These are phyloP conservation scores for Platycnemis pennipes DNA, from an alignment of 2,888 invertebrate genomes.

Conservation along the genomic window DNA sequence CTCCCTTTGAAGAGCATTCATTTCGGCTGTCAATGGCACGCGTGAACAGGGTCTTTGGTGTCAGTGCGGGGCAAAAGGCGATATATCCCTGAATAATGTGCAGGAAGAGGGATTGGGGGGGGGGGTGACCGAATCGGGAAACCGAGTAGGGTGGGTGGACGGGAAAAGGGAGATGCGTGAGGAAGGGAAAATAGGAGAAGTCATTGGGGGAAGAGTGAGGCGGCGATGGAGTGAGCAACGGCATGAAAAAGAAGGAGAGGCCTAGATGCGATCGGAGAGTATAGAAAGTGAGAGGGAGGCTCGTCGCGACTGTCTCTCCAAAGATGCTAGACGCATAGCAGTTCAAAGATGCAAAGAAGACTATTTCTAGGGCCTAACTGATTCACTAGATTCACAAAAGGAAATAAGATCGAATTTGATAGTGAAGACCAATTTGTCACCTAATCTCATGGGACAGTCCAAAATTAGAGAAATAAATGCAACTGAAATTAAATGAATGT, in stretches of 20 bases:
- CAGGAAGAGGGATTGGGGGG: background rate
- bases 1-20: slow-evolving; percentile 57
- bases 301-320: too few relatives aligned
- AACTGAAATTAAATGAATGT: too few relatives aligned
- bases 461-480: too few relatives aligned
- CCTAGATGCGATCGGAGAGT: background rate
- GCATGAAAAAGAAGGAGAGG: background rate
- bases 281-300: background rate
- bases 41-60: slow-evolving; percentile 48
- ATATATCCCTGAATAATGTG: slow-evolving; percentile 59
- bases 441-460: too few relatives aligned
- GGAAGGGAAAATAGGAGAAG: background rate
- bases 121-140: background rate
- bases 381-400: too few relatives aligned
- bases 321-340: too few relatives aligned
- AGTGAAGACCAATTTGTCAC: too few relatives aligned
- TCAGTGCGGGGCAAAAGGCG: slow-evolving; percentile 34
- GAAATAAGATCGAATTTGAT: too few relatives aligned
- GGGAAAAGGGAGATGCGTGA: too few relatives aligned
- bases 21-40: slow-evolving; percentile 63
- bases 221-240: background rate
- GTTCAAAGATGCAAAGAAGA: too few relatives aligned
- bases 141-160: too few relatives aligned
- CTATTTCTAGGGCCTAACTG: too few relatives aligned
- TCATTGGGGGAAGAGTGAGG: background rate